Evolutionary conservation across 2,888 invertebrate genomes (phyloP).

Genomic region (Dioctria linearis): DNA sequence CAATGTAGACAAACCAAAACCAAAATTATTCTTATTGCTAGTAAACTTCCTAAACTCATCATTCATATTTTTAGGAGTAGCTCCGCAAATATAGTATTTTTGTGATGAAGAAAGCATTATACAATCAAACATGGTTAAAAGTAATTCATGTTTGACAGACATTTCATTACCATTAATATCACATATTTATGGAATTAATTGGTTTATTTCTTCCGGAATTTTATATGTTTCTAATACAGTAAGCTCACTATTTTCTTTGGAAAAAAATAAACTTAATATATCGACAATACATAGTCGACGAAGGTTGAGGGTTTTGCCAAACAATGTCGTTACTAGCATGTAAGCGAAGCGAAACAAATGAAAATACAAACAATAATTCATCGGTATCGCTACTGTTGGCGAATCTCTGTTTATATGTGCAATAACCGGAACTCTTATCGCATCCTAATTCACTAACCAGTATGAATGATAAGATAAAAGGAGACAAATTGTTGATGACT

Average conservation of each 20-base stretch:
- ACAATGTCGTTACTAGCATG: neutral
- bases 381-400: neutral
- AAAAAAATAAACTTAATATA: neutral
- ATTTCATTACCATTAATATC: neutral
- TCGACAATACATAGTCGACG: neutral
- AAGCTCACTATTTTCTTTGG: neutral
- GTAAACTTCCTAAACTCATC: neutral
- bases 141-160: conserved; percentile 1
- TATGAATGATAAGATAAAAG: too few species aligned
- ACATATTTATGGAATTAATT: neutral
- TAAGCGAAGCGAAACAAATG: neutral
- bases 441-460: neutral
- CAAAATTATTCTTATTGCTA: neutral
- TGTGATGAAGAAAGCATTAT: neutral
- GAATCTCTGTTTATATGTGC: neutral
- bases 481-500: too few species aligned
- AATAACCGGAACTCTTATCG: neutral
- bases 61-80: neutral
- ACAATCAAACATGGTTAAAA: neutral
- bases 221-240: neutral
- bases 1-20: too few species aligned
- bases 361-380: neutral
- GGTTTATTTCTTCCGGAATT: neutral
- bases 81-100: neutral
- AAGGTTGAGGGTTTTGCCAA: conserved; percentile 1